Conservation (phyloP, 2,113 vertebrate species). For the Sitta europaea region DNA sequence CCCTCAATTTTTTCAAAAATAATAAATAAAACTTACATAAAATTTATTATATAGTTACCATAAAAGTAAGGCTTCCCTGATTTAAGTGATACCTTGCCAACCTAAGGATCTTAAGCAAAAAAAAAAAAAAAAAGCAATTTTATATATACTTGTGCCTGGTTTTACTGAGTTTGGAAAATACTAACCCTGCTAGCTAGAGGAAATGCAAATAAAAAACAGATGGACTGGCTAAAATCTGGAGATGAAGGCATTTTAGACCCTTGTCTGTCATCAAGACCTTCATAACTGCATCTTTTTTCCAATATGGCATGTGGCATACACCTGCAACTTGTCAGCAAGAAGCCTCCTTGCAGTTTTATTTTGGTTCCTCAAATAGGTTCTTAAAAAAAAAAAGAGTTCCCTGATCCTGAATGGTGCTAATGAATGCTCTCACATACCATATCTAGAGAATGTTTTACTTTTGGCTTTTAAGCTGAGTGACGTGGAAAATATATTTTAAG, state of each 20-base stretch:
- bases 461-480: neutral
- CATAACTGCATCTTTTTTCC: neutral
- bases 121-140: neutral
- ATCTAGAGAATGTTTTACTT: neutral
- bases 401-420: neutral
- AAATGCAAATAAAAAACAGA: constrained; percentile 41
- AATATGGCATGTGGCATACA: constrained; percentile 57
- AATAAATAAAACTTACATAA: neutral
- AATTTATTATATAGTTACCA: neutral
- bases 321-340: constrained; percentile 52
- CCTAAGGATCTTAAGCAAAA: neutral
- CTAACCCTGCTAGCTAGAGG: neutral
- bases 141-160: neutral
- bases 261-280: constrained; percentile 58
- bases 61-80: neutral
- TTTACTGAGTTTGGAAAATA: neutral
- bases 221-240: constrained; percentile 1
- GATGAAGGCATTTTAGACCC: constrained; percentile 48
- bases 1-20: neutral
- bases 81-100: neutral
- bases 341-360: constrained; percentile 25
- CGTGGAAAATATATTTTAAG: neutral
- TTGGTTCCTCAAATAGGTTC: neutral
- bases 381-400: neutral
- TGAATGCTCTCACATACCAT: neutral